Evolutionary conservation across 2,113 vertebrate genomes (phyloP), one percentile per base, ranked within the genome.

Genomic region (Cavia porcellus): DNA sequence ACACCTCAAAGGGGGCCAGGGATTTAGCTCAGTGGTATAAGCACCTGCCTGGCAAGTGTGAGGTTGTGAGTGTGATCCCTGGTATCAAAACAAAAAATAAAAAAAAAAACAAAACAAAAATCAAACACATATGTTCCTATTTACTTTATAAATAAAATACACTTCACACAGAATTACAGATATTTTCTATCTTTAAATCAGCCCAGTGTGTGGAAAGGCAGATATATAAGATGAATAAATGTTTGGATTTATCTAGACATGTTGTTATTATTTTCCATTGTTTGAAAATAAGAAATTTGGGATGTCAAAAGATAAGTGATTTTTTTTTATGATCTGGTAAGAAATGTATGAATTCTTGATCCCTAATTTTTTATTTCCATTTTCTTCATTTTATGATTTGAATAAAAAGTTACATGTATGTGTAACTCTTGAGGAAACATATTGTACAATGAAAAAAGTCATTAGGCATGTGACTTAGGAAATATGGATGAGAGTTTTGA

Each of bases 401-500:
- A 92, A 3, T 90, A 89, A 82, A 5, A 93, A 91, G 74, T 77
- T 82, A 10, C 3, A 45, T 35, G 57, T 94, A 57, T 2, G 52
- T 89, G 52, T 5, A 82, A 17, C 47, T 92, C 15, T 89, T 72
- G 86, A 35, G 47, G 52, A 95, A 93, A 57, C 6, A 68, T 61
- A 86, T 52, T 62, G 30, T 50, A 1, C 8, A 80, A 22, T 96
- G 25, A 55, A 24, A 96, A 86, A 93, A 66, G 5, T 89, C 35
- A 52, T 13, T 93, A 83, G 74, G 68, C 74, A 86, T 9, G 0
- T 32, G 86, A 52, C 35, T 32, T 75, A 50, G 83, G 88, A 66
- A 89, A 90, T 79, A 77, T 80, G 68, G 89, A 74, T 74, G 77
- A 89, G 92, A 97, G 81, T 52, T 87, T 35, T 85, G 38, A 91